These are phyloP conservation scores for Ectemnius cavifrons DNA, from an alignment of 2,888 invertebrate genomes.

Conservation along the genomic window DNA sequence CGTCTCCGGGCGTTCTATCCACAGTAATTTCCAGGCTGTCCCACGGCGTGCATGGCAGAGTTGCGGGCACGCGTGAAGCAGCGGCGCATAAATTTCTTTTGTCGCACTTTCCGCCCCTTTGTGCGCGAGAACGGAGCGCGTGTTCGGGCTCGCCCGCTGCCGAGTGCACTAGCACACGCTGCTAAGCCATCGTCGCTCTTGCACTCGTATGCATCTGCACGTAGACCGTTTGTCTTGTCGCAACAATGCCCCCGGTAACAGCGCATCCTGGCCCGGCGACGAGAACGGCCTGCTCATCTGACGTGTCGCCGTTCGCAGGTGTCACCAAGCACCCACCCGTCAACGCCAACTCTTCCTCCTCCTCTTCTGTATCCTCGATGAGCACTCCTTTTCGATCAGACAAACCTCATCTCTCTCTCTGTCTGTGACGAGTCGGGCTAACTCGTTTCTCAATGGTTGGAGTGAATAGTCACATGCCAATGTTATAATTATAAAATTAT, in stretches of 20 bases:
- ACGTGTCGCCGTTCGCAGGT: slow-evolving; percentile 42
- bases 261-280: slow-evolving; percentile 40
- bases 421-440: too few relatives aligned
- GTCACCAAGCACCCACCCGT: slow-evolving; percentile 29
- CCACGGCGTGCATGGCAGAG: slow-evolving; percentile 2
- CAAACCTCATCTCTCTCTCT: too few relatives aligned
- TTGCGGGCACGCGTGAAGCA: slow-evolving; percentile 21
- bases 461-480: too few relatives aligned
- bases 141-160: neutral
- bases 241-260: slow-evolving; percentile 47
- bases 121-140: neutral
- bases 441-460: too few relatives aligned
- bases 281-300: slow-evolving; percentile 16
- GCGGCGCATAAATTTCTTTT: slow-evolving; percentile 25
- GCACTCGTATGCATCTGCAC: slow-evolving; percentile 14
- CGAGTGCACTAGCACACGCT: neutral
- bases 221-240: slow-evolving; percentile 46
- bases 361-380: neutral
- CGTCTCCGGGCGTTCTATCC: too few relatives aligned
- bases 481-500: too few relatives aligned
- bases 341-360: neutral
- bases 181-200: neutral
- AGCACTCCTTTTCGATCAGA: too few relatives aligned
- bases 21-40: too few relatives aligned
- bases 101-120: slow-evolving; percentile 2